These are phyloP conservation scores for Thereva nobilitata DNA, from an alignment of 2,888 invertebrate genomes.

Conservation along the genomic window DNA sequence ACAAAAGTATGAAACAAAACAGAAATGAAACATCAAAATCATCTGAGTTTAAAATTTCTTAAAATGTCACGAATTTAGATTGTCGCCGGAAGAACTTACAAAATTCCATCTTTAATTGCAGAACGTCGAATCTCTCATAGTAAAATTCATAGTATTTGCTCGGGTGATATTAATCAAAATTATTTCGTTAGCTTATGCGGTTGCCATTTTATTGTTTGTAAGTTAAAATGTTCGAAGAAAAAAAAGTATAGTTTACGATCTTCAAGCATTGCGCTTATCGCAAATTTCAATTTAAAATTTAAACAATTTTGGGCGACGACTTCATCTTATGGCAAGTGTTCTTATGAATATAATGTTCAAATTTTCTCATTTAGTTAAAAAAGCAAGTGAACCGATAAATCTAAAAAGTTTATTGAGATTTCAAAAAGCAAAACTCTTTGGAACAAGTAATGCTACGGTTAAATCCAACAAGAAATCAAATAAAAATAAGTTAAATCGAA, in stretches of 20 bases:
- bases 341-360: conserved; percentile 13
- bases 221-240: neutral
- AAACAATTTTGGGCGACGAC: too few relatives aligned
- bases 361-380: neutral
- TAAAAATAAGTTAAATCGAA: neutral
- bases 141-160: too few relatives aligned
- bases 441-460: neutral
- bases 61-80: too few relatives aligned
- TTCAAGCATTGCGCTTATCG: neutral
- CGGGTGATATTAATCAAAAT: neutral
- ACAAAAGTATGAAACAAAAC: too few relatives aligned
- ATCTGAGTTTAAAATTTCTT: too few relatives aligned
- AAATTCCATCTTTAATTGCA: too few relatives aligned
- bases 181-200: neutral
- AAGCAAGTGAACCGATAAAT: neutral
- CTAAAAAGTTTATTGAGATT: neutral
- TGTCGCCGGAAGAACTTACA: too few relatives aligned
- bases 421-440: neutral
- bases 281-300: too few relatives aligned
- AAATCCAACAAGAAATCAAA: conserved; percentile 12
- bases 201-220: neutral
- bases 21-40: too few relatives aligned
- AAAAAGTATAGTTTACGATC: neutral
- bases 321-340: too few relatives aligned
- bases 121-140: too few relatives aligned